Base-by-base conservation (phyloP, 2,888 invertebrate species). In the Pardosa pseudoannulata region DNA sequence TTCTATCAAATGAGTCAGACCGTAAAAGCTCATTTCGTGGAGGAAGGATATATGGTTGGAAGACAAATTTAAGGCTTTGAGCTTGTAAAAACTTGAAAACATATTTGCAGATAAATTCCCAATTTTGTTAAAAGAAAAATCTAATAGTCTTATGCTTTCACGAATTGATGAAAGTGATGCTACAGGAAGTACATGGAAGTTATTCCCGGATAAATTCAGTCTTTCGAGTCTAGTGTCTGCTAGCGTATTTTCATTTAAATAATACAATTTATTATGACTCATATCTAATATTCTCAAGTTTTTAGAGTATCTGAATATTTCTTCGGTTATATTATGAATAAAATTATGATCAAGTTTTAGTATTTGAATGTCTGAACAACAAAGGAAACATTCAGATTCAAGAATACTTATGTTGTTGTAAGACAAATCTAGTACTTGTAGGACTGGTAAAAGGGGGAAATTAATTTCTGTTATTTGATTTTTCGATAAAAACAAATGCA, bases 91-190 rank as follows among this genome's bases (percentile, higher is more conserved):
- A 95, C 95, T 72, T 94, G 94, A 92, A 96, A 96, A 91, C 29
- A 46, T 67, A 19, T 72, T 73, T 0, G 68, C 23, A 87, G 96
- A 95, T 89, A 97, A 92, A 91, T 95, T 95, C 31, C 94, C 94
- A 88, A 97, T 94, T 46, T 93, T 92, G 91, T 97, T 97, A 89
- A 93, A 94, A 62, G 96, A 95, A n/a, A 97, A 92, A 91, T 97
- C 96, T 78, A 97, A 92, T 90, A 95, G 94, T 91, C 96, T 96
- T 74, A 97, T 92, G 76, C 94, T 94, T 83, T 94, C 46, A 9
- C 71, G 93, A 28, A 96, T 92, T 36, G 95, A 95, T 88, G n/a
- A 32, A 41, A 88, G 36, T 13, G 67, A 62, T 50, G 6, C 11
- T 1, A 27, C 23, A 9, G 82, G 79, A 29, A 56, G 28, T 46